phyloP scores from a whole-genome alignment of 2,888 invertebrate species.

The Hydroisotoma schaefferi region DNA sequence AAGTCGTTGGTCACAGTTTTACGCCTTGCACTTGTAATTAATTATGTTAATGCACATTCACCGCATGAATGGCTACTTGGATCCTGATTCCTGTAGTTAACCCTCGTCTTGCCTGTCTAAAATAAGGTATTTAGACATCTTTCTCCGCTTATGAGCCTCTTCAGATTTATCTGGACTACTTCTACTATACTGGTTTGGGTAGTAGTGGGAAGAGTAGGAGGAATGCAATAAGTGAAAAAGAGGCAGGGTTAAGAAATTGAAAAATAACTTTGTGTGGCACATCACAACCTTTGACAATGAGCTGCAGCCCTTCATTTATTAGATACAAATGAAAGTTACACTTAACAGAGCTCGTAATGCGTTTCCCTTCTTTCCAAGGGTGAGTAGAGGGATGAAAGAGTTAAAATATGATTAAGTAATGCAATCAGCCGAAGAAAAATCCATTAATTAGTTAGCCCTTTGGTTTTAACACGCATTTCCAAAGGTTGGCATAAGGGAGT shows the following conservation, averaged over 20 bases:
- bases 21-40: no score
- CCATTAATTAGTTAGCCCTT: conserved; percentile 42
- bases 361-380: not conserved
- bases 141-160: no score
- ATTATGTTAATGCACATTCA: no score
- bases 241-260: not conserved
- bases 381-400: not conserved
- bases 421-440: conserved; percentile 38
- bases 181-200: no score
- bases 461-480: conserved; percentile 9
- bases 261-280: conserved; percentile 17
- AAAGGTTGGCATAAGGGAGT: conserved; percentile 14
- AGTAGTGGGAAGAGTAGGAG: no score
- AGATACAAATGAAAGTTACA: conserved; percentile 6
- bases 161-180: no score
- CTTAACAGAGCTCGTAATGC: not conserved
- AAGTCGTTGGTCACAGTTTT: no score
- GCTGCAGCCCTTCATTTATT: not conserved
- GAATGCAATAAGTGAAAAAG: no score
- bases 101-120: no score
- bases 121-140: no score
- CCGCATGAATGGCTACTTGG: no score
- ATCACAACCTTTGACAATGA: not conserved
- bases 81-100: no score
- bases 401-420: conserved; percentile 29